phyloP scores from a whole-genome alignment of 2,113 vertebrate genomes.

The Notothenia coriiceps region DNA sequence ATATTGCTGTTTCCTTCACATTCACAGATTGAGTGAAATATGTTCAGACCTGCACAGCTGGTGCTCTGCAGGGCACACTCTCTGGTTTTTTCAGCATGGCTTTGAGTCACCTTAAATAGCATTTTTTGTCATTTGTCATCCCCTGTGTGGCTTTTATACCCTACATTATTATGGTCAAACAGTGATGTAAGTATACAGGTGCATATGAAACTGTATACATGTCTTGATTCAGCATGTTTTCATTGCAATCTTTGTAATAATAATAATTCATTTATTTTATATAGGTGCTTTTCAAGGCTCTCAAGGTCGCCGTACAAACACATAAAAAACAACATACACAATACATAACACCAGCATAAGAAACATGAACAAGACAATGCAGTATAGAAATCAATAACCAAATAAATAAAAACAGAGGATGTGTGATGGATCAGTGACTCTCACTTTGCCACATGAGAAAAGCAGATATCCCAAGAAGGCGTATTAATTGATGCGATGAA shows the following conservation, averaged over 20 bases:
- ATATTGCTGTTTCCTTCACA: slow-evolving; percentile 44
- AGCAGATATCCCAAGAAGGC: background rate
- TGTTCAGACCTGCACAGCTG: slow-evolving; percentile 59
- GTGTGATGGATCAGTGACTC: background rate
- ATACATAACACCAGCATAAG: no score
- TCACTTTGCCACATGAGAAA: background rate
- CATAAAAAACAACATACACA: no score
- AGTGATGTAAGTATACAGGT: background rate
- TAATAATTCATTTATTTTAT: no score
- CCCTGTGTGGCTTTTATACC: background rate
- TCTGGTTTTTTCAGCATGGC: background rate
- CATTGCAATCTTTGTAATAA: background rate
- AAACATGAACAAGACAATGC: no score
- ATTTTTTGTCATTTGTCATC: background rate
- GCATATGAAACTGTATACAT: background rate
- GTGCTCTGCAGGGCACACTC: background rate
- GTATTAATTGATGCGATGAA: background rate
- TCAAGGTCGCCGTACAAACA: no score
- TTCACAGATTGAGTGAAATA: slow-evolving; percentile 59
- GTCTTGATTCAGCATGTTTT: background rate
- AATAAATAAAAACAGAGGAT: no score
- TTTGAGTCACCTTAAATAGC: background rate
- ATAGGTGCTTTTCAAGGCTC: no score
- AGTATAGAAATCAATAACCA: no score
- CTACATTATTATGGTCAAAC: background rate